Conservation (phyloP, 2,797 vertebrate species). For the Girardinus metallicus region DNA sequence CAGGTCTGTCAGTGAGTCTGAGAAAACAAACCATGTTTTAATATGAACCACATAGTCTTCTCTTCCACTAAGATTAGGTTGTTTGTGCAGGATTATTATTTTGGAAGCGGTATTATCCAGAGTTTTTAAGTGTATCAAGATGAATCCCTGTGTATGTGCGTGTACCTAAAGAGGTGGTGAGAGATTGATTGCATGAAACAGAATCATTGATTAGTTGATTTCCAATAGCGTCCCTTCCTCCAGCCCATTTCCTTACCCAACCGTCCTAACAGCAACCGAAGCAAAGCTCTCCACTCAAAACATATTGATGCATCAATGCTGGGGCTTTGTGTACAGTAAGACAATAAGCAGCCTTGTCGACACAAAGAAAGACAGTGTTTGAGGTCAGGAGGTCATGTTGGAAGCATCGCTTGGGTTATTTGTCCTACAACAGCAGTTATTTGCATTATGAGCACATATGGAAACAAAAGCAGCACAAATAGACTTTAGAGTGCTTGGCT, state of each 20-base stretch:
- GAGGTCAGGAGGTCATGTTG: conserved; percentile 55
- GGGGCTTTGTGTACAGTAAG: conserved; percentile 58
- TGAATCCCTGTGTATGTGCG: background rate
- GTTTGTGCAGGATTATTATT: conserved; percentile 18
- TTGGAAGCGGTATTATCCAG: conserved; percentile 1
- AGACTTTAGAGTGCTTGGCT: background rate
- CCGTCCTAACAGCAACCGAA: conserved; percentile 11
- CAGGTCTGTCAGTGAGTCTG: conserved; percentile 62
- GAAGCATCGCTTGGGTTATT: conserved; percentile 57
- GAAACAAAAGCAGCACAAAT: conserved; percentile 42
- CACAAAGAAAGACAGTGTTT: conserved; percentile 58
- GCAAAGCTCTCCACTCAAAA: conserved; percentile 41
- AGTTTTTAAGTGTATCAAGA: background rate
- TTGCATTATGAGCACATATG: conserved; percentile 27
- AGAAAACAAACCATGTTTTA: conserved; percentile 26
- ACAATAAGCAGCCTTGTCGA: conserved; percentile 51
- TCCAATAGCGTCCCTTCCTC: conserved; percentile 49
- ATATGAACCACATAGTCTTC: conserved; percentile 20
- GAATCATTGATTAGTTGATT: conserved; percentile 66
- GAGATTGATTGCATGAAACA: conserved; percentile 47
- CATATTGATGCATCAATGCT: conserved; percentile 38
- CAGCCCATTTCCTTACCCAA: conserved; percentile 20
- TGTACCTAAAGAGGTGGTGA: conserved; percentile 21
- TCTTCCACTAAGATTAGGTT: conserved; percentile 22
- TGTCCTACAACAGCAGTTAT: conserved; percentile 30